Evolutionary conservation across 2,888 invertebrate genomes (phyloP).

Genomic region (Furcula furcula): DNA sequence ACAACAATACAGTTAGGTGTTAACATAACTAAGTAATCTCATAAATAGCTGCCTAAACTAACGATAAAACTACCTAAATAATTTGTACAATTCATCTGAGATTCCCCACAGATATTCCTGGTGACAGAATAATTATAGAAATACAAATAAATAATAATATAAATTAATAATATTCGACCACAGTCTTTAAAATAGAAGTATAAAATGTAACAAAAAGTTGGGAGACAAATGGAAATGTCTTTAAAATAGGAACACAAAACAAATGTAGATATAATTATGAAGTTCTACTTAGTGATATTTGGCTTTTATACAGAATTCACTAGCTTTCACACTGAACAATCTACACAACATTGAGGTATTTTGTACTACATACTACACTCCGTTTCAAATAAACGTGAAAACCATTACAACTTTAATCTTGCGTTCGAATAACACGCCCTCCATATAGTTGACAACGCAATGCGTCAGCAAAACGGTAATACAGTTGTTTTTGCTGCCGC

Average conservation of each 20-base stretch:
- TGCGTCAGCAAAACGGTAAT: too few relatives aligned
- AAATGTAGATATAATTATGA: conserved; percentile 46
- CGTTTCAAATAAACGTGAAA: too few relatives aligned
- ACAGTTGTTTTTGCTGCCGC: too few relatives aligned
- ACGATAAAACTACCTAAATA: conserved; percentile 64
- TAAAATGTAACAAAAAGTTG: conserved; percentile 53
- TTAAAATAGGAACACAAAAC: conserved; percentile 72
- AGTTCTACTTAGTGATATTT: conserved; percentile 55
- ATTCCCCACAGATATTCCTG: conserved; percentile 55
- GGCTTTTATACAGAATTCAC: conserved; percentile 53
- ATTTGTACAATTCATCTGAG: conserved; percentile 78
- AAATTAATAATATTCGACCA: conserved; percentile 74
- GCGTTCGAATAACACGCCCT: too few relatives aligned
- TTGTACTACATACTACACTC: too few relatives aligned
- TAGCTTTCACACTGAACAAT: conserved; percentile 35
- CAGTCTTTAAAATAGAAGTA: conserved; percentile 72
- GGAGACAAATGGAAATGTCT: conserved; percentile 60
- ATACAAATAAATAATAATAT: conserved; percentile 78
- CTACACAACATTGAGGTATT: too few relatives aligned
- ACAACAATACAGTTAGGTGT: conserved; percentile 71
- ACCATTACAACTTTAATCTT: too few relatives aligned
- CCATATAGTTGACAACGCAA: too few relatives aligned
- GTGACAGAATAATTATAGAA: conserved; percentile 66
- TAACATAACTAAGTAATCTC: conserved; percentile 75
- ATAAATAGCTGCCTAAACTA: conserved; percentile 74